Base-by-base conservation (phyloP, 2,797 vertebrate species). In the Cossypha polioptera region DNA sequence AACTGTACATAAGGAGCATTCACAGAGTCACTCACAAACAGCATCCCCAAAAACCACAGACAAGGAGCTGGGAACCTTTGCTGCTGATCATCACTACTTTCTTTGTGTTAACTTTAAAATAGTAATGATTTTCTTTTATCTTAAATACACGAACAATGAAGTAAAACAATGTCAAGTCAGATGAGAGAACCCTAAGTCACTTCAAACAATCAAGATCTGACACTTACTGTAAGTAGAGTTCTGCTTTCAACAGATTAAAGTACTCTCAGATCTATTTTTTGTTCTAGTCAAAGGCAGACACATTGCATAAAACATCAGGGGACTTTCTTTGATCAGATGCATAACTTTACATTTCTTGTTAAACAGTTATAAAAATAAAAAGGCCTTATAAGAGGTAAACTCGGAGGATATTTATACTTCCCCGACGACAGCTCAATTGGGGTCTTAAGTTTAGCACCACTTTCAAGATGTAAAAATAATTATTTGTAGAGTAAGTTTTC, bases 241-340 rank as follows among this genome's bases (percentile, higher is more conserved):
- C 61, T 94, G 58, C 87, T 96, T 96, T 94, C 94, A 93, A 38
- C 73, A 92, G 72, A 96, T 97, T 94, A 96, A 96, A 96, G 87
- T 72, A 18, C 79, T 47, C 72, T 96, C 79, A 96, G 95, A 96
- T 96, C 94, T 96, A 92, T 95, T 97, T 96, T 96, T 95, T 97
- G 95, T 95, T 91, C 89, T 31, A 91, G 72, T 95, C 96, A 94
- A 94, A 95, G 72, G 63, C 72, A 92, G 92, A 75, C 17, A 68
- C 28, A 0, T 75, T 61, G 81, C 94, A 81, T 91, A 93, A 96
- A 96, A 90, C 87, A 96, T 94, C 79, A 95, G 96, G 92, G 85
- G 79, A 72, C 40, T 75, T 78, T 10, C 91, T 97, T 97, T 97
- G 96, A 97, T 96, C 95, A 59, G 72, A 59, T 75, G 85, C 66